Percentiles rank a stretch among this genome's conserved stretches.
Conservation (phyloP, 2,113 vertebrate genomes). For the Collichthys lucidus region DNA sequence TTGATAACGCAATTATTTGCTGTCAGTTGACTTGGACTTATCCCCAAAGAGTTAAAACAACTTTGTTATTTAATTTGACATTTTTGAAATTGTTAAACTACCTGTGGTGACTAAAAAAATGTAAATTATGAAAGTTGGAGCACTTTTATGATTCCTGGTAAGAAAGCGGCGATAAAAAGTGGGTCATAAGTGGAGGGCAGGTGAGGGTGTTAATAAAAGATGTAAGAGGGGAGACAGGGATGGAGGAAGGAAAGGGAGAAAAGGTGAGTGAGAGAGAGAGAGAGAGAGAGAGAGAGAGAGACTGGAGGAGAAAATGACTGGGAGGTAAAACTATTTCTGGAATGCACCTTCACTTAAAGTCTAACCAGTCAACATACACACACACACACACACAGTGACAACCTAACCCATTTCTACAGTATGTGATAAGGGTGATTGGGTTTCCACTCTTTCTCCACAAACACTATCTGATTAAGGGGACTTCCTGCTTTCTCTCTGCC, state of each 20-base stretch:
- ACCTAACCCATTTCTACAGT: constrained; percentile 23
- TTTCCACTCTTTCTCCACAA: constrained; percentile 62
- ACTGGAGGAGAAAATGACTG: constrained; percentile 61
- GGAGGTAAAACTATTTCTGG: constrained; percentile 65
- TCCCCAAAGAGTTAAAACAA: too few relatives aligned
- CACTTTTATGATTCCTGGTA: not conserved
- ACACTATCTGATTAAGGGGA: constrained; percentile 62
- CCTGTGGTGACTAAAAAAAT: not conserved
- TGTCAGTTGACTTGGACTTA: not conserved
- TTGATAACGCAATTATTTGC: too few relatives aligned
- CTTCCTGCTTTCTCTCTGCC: constrained; percentile 44
- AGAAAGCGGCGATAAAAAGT: not conserved
- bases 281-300: constrained; percentile 27
- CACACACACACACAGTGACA: constrained; percentile 45
- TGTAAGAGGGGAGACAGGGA: not conserved
- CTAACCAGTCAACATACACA: constrained; percentile 48
- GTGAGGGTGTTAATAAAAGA: constrained; percentile 33
- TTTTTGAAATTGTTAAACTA: not conserved
- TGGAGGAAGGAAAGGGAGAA: not conserved
- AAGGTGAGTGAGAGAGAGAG: constrained; percentile 23
- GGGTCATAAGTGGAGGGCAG: constrained; percentile 21
- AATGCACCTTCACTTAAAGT: constrained; percentile 71
- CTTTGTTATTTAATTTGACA: not conserved
- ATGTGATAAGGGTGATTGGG: constrained; percentile 62
- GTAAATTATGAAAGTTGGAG: not conserved